Evolutionary conservation across 2,888 invertebrate genomes (phyloP).

Genomic region (Eurytoma californica): DNA sequence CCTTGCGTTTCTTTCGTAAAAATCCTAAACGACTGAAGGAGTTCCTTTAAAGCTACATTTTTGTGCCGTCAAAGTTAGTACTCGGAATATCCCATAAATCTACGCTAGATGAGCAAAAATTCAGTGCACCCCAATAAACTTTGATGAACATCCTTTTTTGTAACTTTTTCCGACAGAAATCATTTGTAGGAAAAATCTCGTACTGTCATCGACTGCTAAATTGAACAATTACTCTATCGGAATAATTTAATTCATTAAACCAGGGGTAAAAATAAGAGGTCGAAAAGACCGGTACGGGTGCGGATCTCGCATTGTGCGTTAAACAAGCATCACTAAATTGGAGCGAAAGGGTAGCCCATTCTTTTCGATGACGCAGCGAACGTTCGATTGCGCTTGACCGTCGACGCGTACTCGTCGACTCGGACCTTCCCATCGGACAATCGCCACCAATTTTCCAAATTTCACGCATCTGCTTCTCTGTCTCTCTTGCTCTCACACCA

Average conservation of each 20-base stretch:
- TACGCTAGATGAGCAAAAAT: background rate
- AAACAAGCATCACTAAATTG: conserved; percentile 37
- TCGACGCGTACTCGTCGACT: conserved; percentile 4
- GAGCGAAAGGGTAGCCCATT: conserved; percentile 14
- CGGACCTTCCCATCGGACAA: background rate
- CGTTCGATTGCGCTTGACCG: conserved; percentile 7
- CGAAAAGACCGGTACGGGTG: too few species aligned
- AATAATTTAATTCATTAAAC: too few species aligned
- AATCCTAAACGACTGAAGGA: too few species aligned
- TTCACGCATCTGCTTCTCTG: background rate
- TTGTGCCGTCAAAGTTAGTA: background rate
- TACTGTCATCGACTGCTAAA: too few species aligned
- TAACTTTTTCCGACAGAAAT: too few species aligned
- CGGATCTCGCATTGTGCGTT: background rate
- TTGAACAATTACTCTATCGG: too few species aligned
- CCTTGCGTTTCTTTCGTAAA: background rate
- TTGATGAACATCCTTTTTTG: too few species aligned
- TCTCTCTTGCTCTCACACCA: too few species aligned
- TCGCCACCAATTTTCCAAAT: background rate
- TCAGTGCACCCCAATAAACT: too few species aligned
- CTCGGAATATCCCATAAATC: background rate
- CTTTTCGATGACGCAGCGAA: conserved; percentile 45
- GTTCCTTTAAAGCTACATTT: background rate
- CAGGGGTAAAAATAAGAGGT: too few species aligned
- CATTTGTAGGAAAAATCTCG: too few species aligned